Conservation (phyloP, 2,113 vertebrate genomes). For the Puffinus mauretanicus region DNA sequence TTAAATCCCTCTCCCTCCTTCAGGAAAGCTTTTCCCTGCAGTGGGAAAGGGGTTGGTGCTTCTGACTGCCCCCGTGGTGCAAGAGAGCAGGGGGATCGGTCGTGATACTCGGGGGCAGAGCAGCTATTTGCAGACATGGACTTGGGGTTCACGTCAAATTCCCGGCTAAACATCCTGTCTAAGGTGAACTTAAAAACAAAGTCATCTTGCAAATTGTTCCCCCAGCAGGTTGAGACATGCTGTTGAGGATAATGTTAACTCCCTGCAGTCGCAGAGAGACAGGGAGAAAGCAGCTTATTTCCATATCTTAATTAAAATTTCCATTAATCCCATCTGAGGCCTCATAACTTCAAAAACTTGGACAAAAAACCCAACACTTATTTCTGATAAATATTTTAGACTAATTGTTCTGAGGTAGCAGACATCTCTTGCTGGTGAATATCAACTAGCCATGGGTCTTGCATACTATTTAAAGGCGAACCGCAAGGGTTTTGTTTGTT, state of each 20-base stretch:
- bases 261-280: constrained; percentile 54
- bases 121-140: background rate
- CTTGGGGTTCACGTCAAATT: background rate
- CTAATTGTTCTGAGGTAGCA: constrained; percentile 61
- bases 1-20: background rate
- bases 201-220: constrained; percentile 44
- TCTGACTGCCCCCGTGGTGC: background rate
- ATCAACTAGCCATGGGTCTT: constrained; percentile 23
- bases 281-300: constrained; percentile 72
- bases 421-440: constrained; percentile 61
- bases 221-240: constrained; percentile 48
- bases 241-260: constrained; percentile 62
- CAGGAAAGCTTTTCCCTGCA: background rate
- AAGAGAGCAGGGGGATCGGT: background rate
- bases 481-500: constrained; percentile 28
- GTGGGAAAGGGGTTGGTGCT: background rate
- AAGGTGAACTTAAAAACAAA: constrained; percentile 51
- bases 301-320: constrained; percentile 77
- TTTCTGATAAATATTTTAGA: constrained; percentile 72
- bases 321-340: constrained; percentile 74
- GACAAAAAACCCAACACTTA: constrained; percentile 51
- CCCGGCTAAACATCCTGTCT: background rate
- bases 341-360: constrained; percentile 69
- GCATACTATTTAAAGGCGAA: background rate
- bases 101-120: background rate